A percentile compares a stretch with the other conserved stretches of the same genome.
Conservation (phyloP, 1,140 invertebrate genomes). For the Drosophila sechellia region DNA sequence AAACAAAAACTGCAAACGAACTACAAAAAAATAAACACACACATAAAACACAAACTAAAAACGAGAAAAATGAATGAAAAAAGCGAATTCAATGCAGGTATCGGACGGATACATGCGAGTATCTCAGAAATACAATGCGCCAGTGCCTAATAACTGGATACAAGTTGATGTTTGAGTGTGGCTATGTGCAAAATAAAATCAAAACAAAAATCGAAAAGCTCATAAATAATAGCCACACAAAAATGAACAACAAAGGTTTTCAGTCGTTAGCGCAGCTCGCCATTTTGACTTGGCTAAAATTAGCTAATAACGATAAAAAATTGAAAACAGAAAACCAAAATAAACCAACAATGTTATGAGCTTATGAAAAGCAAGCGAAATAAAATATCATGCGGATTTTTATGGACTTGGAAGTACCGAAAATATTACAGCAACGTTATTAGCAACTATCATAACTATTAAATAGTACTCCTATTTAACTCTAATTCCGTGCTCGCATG, state of each 20-base stretch:
- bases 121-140: constrained; percentile 45
- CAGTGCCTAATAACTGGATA: constrained; percentile 49
- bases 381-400: constrained; percentile 4
- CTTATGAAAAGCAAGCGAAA: constrained; percentile 35
- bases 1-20: not conserved
- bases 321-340: constrained; percentile 51
- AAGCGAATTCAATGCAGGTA: constrained; percentile 60
- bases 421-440: not conserved
- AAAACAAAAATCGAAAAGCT: constrained; percentile 53
- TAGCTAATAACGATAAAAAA: constrained; percentile 71
- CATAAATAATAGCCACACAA: constrained; percentile 58
- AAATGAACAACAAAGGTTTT: constrained; percentile 46
- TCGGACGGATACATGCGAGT: constrained; percentile 34
- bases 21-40: not conserved
- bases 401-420: not conserved
- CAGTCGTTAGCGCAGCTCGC: constrained; percentile 62
- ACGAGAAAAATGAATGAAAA: constrained; percentile 57
- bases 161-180: constrained; percentile 36
- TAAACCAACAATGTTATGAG: constrained; percentile 44
- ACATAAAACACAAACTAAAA: constrained; percentile 39
- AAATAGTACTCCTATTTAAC: too few species aligned
- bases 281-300: constrained; percentile 74
- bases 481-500: too few species aligned
- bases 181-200: constrained; percentile 51
- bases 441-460: too few species aligned